Evolutionary conservation across 2,888 invertebrate species (phyloP), one percentile per base, ranked within the genome.

Genomic region (Drosophila fungiperda): DNA sequence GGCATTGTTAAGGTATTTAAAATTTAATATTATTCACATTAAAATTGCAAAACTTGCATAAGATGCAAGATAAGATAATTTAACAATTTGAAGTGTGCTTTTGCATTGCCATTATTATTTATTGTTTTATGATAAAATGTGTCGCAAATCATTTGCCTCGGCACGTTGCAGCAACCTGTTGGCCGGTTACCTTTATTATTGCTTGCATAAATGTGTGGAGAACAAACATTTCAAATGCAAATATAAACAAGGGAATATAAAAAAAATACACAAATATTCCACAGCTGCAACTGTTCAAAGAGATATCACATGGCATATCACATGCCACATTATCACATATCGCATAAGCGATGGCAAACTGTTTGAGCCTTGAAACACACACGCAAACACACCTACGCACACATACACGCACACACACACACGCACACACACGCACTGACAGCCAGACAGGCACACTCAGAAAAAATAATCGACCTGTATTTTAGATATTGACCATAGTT

Each of bases 361-460:
- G 29, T 42, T 42, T 52, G 32, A 73, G 60, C 76, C 76, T 76
- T 77, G 73, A 68, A 35, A 35, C 15, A 38, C 33, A 54, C 42
- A 50, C 48, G 35, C 32, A 58, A 32, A 20, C 48, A 45, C 49
- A 54, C 32, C 38, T 20, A 42, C 15, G 40, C 23, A 15, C 29
- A 29, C 60, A 55, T 26, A 42, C 8, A 42, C 5, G 2, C 36
- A 55, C 33, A 42, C 8, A 42, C 5, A 6, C 36, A 12, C 35
- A 7, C 15, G 3, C 17, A 8, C 20, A 6, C 6, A 42, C 12
- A 20, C 20, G 7, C 45, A 12, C 20, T 20, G 7, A 1, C 12
- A 20, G 1, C 12, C 7, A 23, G 45, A 23, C 45, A 23, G 23
- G 0, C 2, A 26, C 15, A 45, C 15, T 15, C 45, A 45, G 45